Evolutionary conservation across 2,113 vertebrate species (phyloP).

Genomic region (Sitta europaea): DNA sequence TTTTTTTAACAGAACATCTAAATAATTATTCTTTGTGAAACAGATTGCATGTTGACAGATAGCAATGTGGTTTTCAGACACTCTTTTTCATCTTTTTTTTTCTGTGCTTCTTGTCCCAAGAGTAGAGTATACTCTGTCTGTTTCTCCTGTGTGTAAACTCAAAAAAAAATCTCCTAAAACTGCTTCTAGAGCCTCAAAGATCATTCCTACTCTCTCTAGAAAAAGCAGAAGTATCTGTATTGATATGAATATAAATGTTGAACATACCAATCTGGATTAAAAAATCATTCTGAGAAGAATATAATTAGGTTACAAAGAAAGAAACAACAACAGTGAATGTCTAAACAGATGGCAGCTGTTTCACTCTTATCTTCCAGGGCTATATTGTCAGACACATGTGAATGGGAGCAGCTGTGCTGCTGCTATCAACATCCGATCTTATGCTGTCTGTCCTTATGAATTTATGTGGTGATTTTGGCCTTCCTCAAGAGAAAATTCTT

Average conservation of each 20-base stretch:
- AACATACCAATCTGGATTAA: not conserved
- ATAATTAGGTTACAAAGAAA: not conserved
- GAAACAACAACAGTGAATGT: not conserved
- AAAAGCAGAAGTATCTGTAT: not conserved
- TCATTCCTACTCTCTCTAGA: not conserved
- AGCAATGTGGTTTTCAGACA: not conserved
- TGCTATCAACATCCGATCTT: not conserved
- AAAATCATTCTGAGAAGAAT: not conserved
- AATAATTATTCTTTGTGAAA: not conserved
- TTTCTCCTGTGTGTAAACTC: not conserved
- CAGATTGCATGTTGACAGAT: not conserved
- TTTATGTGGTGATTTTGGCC: not conserved
- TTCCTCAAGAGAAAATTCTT: not conserved
- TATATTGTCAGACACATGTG: not conserved
- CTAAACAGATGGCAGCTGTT: not conserved
- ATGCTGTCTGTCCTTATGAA: not conserved
- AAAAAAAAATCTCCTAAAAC: not conserved
- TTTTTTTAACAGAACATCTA: not conserved
- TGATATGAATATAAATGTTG: not conserved
- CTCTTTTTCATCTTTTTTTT: not conserved
- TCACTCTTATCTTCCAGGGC: not conserved
- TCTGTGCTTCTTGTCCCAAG: not conserved
- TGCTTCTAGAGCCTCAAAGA: not conserved
- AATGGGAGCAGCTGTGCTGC: not conserved
- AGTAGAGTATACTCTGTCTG: fast-evolving